Conservation (phyloP, 23 tunicate species). For the Trididemnum nubilum region DNA sequence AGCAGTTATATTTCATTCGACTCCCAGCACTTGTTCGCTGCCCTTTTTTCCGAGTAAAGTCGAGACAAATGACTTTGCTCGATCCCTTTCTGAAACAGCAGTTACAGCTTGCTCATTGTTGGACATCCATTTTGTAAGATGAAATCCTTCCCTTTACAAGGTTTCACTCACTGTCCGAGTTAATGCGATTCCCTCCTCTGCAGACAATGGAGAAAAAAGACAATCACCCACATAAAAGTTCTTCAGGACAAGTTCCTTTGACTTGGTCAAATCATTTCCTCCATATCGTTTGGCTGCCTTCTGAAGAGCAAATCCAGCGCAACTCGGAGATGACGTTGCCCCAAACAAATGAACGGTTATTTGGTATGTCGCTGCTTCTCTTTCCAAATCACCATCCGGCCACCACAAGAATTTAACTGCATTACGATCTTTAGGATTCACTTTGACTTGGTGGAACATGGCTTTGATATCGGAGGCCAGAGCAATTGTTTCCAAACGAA, state of each 20-base stretch:
- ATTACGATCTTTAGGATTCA: neutral
- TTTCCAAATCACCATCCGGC: neutral
- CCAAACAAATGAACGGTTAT: neutral
- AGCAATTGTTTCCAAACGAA: neutral
- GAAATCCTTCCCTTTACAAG: neutral
- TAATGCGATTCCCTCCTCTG: neutral
- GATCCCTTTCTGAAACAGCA: neutral
- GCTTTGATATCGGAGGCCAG: neutral
- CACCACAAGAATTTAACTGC: conserved; percentile 4
- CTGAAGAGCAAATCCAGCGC: neutral
- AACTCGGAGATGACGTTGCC: conserved; percentile 6
- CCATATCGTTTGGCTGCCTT: neutral
- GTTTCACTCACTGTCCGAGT: neutral
- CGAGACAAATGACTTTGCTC: neutral
- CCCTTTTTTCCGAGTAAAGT: neutral
- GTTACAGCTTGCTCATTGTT: neutral
- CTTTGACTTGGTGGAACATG: conserved; percentile 13
- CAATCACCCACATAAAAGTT: neutral
- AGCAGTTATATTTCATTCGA: neutral
- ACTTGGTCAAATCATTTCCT: neutral
- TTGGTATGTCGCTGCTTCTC: neutral
- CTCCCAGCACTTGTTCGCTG: neutral
- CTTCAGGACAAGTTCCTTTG: neutral
- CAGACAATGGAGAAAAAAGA: neutral
- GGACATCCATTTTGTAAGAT: neutral